Evolutionary conservation across 2,113 vertebrate species (phyloP).

Genomic region (Oreotragus oreotragus): DNA sequence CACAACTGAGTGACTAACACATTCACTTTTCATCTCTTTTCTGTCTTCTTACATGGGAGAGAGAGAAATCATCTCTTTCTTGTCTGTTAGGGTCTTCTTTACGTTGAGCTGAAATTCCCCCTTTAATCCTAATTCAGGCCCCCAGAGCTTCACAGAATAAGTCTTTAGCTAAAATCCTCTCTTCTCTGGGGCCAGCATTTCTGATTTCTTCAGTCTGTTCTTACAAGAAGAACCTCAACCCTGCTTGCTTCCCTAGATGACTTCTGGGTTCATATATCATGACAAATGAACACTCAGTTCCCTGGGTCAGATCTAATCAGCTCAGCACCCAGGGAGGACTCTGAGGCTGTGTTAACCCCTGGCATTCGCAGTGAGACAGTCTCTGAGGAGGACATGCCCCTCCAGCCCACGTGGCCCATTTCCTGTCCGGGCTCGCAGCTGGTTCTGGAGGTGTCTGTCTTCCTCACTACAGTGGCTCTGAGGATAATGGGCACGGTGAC

Average conservation of each 20-base stretch:
- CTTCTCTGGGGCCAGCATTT: neutral
- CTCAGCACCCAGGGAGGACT: neutral
- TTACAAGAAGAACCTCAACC: neutral
- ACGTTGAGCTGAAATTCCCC: fast-evolving
- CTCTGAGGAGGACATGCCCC: neutral
- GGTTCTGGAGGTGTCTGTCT: neutral
- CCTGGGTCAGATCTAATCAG: fast-evolving
- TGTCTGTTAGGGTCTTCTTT: neutral
- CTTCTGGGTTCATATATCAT: fast-evolving
- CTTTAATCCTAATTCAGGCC: neutral
- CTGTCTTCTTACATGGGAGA: neutral
- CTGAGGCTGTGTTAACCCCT: no score
- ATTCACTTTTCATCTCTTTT: neutral
- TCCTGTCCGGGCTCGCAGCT: neutral
- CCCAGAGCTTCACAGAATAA: neutral
- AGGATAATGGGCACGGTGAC: neutral
- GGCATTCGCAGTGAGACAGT: neutral
- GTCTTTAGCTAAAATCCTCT: neutral
- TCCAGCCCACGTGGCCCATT: neutral
- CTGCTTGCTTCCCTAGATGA: neutral
- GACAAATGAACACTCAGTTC: no score
- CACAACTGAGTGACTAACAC: neutral
- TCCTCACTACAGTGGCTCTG: neutral
- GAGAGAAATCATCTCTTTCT: neutral
- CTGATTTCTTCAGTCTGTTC: neutral